Percentiles rank a stretch among this genome's conserved stretches.
These are phyloP conservation scores for Columba livia DNA, from an alignment of 2,113 vertebrate genomes.

Conservation along the genomic window DNA sequence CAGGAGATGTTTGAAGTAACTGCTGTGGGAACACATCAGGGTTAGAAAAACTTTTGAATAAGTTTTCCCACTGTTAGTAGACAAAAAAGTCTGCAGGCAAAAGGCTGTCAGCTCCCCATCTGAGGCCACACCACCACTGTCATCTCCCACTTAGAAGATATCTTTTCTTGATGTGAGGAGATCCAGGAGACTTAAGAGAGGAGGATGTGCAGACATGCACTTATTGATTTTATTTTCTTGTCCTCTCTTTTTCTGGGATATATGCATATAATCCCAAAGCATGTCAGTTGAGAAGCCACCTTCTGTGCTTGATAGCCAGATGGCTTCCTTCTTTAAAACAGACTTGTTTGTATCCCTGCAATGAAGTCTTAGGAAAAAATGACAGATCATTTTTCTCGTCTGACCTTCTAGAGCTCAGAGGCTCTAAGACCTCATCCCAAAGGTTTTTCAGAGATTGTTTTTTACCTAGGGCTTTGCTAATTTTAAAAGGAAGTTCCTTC, in stretches of 20 bases:
- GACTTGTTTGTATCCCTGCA: neutral
- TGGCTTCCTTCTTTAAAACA: neutral
- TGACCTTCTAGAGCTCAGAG: neutral
- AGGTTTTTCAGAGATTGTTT: neutral
- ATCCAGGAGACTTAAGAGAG: neutral
- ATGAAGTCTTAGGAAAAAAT: neutral
- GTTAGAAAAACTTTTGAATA: neutral
- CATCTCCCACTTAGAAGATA: neutral
- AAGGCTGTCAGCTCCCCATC: neutral
- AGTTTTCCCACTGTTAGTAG: neutral
- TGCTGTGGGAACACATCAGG: neutral
- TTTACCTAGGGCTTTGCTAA: neutral
- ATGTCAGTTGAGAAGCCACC: neutral
- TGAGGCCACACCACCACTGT: neutral
- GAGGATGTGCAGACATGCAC: neutral
- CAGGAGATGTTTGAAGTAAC: neutral
- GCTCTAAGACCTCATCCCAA: neutral
- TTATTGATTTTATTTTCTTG: neutral
- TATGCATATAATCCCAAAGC: neutral
- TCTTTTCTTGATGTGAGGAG: neutral
- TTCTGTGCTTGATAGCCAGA: neutral
- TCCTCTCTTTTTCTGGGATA: neutral
- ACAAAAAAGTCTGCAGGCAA: neutral
- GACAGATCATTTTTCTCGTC: neutral
- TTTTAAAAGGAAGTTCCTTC: neutral